Conservation (phyloP, 2,113 vertebrate species). For the Tor tambroides region DNA sequence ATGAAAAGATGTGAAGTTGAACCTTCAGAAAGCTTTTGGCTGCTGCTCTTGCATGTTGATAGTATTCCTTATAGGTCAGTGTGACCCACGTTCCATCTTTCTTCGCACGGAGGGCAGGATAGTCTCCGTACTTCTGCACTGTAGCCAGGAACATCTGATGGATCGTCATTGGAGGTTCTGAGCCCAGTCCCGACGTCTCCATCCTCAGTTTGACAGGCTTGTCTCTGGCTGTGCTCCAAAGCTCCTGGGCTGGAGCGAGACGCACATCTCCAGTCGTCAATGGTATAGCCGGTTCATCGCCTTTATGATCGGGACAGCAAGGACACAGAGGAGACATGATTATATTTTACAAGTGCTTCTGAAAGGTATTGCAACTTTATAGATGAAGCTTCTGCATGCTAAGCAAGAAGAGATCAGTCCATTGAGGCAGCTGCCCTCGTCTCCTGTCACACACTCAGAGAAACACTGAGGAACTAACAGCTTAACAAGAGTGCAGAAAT, state of each 20-base stretch:
- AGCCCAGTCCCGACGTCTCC: slow-evolving; percentile 64
- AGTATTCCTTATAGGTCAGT: slow-evolving; percentile 74
- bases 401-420: background rate
- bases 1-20: background rate
- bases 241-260: slow-evolving; percentile 67
- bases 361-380: background rate
- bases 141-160: slow-evolving; percentile 76
- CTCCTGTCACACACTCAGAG: background rate
- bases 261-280: background rate
- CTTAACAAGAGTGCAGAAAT: background rate
- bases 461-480: background rate
- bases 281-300: slow-evolving; percentile 51
- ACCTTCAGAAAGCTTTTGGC: slow-evolving; percentile 82
- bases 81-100: slow-evolving; percentile 64
- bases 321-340: slow-evolving; percentile 63
- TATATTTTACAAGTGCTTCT: background rate
- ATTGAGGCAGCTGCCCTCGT: background rate
- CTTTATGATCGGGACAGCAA: slow-evolving; percentile 60
- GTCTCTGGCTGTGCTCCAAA: slow-evolving; percentile 70
- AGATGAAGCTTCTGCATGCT: background rate
- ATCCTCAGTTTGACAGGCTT: slow-evolving; percentile 73
- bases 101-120: slow-evolving; percentile 71
- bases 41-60: slow-evolving; percentile 70
- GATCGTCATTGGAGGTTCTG: slow-evolving; percentile 71
- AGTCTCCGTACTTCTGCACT: slow-evolving; percentile 62